A percentile compares a stretch with the other conserved stretches of the same genome.
These are phyloP conservation scores for Anguilla japonica DNA, from an alignment of 2,113 vertebrate species.

Conservation along the genomic window DNA sequence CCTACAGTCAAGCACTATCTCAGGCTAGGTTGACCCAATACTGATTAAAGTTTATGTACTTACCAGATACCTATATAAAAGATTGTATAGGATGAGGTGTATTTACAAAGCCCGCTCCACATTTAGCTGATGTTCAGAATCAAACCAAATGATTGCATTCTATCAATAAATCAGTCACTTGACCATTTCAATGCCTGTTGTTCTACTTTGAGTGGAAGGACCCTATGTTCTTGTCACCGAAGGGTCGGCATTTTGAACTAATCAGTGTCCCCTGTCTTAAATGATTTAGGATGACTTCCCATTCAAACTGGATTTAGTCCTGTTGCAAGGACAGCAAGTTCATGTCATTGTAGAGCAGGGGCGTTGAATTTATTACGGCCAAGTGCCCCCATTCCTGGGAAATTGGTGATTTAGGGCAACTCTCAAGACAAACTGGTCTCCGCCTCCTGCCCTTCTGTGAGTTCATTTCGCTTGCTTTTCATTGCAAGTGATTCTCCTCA, in stretches of 20 bases:
- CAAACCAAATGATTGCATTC: neutral
- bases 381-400: neutral
- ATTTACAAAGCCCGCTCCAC: neutral
- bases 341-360: neutral
- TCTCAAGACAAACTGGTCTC: neutral
- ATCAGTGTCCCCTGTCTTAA: neutral
- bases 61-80: neutral
- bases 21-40: neutral
- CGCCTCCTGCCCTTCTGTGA: neutral
- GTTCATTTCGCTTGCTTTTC: neutral
- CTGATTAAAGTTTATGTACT: neutral
- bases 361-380: neutral
- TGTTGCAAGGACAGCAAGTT: neutral
- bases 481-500: neutral
- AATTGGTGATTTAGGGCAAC: slow-evolving; percentile 3
- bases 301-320: neutral
- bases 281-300: neutral
- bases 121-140: neutral
- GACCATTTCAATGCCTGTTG: neutral
- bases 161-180: neutral
- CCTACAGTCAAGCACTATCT: neutral
- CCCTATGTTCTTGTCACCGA: neutral
- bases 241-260: neutral
- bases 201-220: neutral
- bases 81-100: neutral